phyloP scores from a whole-genome alignment of 1,140 invertebrate species.

The Triops longicaudatus region DNA sequence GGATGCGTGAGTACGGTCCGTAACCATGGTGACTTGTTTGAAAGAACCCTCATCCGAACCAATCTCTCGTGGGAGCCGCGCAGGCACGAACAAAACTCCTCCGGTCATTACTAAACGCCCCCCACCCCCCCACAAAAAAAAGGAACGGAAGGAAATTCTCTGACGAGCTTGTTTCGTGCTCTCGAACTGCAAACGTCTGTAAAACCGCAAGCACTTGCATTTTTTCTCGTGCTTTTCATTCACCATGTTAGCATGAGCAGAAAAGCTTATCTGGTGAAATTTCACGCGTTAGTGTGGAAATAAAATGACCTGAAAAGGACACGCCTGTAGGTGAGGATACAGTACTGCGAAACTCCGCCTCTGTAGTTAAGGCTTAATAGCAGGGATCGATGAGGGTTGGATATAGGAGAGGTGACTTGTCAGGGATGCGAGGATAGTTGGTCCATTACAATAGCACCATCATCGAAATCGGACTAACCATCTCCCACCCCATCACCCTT shows the following conservation, averaged over 20 bases:
- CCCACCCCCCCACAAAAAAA: too few species aligned
- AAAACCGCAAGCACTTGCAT: background rate
- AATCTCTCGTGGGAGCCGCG: constrained; percentile 10
- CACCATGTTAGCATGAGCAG: background rate
- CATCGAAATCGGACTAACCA: background rate
- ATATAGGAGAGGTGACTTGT: background rate
- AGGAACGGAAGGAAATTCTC: background rate
- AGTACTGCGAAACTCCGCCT: background rate
- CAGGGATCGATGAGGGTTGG: constrained; percentile 9
- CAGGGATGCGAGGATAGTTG: constrained; percentile 10
- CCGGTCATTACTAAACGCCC: too few species aligned
- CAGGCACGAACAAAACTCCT: constrained; percentile 7
- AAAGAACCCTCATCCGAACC: background rate
- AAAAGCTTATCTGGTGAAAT: too few species aligned
- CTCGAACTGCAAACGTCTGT: background rate
- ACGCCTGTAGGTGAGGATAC: background rate
- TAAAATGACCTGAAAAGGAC: background rate
- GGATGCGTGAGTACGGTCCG: background rate
- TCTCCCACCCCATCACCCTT: too few species aligned
- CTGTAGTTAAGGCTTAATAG: background rate
- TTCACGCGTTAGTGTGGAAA: too few species aligned
- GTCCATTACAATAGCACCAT: constrained; percentile 11
- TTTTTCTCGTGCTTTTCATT: background rate
- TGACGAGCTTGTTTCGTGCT: background rate
- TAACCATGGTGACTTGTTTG: background rate